These are phyloP conservation scores for Bucco capensis DNA, from an alignment of 2,113 vertebrate species.

Conservation along the genomic window DNA sequence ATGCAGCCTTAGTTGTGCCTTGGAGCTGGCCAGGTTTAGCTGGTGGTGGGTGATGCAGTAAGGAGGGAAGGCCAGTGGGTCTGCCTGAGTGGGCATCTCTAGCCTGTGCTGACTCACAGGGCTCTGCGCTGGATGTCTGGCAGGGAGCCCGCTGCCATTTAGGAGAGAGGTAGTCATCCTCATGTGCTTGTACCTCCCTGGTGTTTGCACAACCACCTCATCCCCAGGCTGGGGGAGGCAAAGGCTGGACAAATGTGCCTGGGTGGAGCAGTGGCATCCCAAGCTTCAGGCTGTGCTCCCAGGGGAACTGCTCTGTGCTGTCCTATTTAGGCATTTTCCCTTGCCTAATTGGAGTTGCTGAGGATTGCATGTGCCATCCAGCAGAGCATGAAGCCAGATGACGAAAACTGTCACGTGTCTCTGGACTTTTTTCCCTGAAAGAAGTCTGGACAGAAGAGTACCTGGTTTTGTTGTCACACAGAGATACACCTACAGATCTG, in stretches of 20 bases:
- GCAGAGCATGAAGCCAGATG: accelerated
- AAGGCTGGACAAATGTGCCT: neutral
- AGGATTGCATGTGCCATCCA: accelerated
- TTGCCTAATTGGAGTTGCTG: neutral
- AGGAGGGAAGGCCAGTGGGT: neutral
- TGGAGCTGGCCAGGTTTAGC: neutral
- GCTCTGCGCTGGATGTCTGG: neutral
- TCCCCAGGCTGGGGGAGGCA: neutral
- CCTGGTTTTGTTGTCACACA: neutral
- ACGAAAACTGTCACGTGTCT: neutral
- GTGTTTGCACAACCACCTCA: neutral
- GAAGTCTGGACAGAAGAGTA: neutral
- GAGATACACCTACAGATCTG: accelerated
- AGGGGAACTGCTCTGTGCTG: neutral
- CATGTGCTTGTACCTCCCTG: accelerated
- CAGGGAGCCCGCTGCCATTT: neutral
- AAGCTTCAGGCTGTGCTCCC: neutral
- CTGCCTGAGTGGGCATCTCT: neutral
- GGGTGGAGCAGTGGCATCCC: neutral
- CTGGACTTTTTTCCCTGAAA: neutral
- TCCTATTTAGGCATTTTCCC: neutral
- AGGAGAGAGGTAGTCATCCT: neutral
- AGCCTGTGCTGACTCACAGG: neutral
- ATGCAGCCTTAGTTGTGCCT: neutral
- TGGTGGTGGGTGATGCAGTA: accelerated